A percentile compares a stretch with the other conserved stretches of the same genome.
These are phyloP conservation scores for Ceratosolen fusciceps DNA, from an alignment of 1,140 invertebrate species.

Conservation along the genomic window DNA sequence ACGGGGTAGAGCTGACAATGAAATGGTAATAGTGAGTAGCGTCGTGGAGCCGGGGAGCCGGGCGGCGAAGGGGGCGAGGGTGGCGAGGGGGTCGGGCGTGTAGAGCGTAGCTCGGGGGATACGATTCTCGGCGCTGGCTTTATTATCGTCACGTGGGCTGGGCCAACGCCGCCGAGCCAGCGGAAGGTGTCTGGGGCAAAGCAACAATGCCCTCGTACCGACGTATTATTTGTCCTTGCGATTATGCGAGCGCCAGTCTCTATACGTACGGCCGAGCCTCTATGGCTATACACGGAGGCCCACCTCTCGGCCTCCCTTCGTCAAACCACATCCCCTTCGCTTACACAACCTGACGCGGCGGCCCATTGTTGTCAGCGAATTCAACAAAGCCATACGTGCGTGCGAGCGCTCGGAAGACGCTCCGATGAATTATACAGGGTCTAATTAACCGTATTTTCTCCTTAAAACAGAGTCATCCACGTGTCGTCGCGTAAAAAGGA, in stretches of 20 bases:
- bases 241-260: conserved; percentile 17
- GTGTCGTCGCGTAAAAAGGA: too few species aligned
- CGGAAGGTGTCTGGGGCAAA: conserved; percentile 38
- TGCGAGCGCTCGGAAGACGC: too few species aligned
- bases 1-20: conserved; percentile 9
- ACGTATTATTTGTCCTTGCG: conserved; percentile 43
- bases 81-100: neutral
- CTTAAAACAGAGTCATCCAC: too few species aligned
- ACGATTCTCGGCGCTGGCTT: conserved; percentile 18
- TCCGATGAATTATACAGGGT: conserved; percentile 26
- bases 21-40: conserved; percentile 1
- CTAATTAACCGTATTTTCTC: conserved; percentile 17
- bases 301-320: neutral
- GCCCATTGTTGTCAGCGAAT: conserved; percentile 12
- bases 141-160: conserved; percentile 27
- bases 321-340: neutral
- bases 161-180: neutral
- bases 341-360: conserved; percentile 9
- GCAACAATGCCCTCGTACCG: conserved; percentile 30
- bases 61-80: too few species aligned
- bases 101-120: neutral
- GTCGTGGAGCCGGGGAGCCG: neutral
- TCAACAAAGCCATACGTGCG: neutral
- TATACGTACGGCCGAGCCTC: neutral
- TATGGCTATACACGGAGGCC: neutral